Evolutionary conservation across 2,888 invertebrate genomes (phyloP).

Genomic region (Drosophila nr. perissopoda): DNA sequence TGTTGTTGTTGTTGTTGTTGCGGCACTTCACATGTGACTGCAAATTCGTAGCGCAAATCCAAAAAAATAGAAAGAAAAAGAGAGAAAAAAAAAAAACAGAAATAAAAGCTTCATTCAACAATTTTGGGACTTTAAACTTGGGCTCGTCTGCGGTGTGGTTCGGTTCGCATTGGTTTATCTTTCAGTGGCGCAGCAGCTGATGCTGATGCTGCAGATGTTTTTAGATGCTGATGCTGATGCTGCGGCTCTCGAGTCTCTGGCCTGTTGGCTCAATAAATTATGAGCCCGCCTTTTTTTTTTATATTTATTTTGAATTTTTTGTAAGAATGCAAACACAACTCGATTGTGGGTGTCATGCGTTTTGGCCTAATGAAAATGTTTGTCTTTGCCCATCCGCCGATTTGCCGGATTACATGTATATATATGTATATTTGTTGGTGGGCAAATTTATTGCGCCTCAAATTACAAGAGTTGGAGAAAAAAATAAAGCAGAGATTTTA

Average conservation of each 20-base stretch:
- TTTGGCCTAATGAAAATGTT: constrained; percentile 73
- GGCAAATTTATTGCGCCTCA: constrained; percentile 77
- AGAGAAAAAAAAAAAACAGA: constrained; percentile 4
- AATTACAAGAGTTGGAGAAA: constrained; percentile 56
- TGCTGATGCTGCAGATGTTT: constrained; percentile 33
- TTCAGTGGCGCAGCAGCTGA: constrained; percentile 23
- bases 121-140: constrained; percentile 29
- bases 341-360: constrained; percentile 74
- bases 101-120: constrained; percentile 68
- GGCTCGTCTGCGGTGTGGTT: constrained; percentile 37
- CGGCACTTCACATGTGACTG: constrained; percentile 68
- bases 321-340: constrained; percentile 64
- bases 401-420: constrained; percentile 5
- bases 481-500: constrained; percentile 19
- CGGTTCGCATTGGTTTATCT: constrained; percentile 25
- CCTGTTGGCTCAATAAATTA: constrained; percentile 76
- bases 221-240: constrained; percentile 12
- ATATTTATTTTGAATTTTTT: constrained; percentile 31
- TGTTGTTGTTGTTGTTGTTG: constrained; percentile 24
- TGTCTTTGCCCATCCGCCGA: constrained; percentile 29
- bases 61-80: constrained; percentile 17
- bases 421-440: constrained; percentile 50
- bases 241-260: constrained; percentile 36
- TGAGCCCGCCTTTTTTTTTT: constrained; percentile 58
- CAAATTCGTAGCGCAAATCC: constrained; percentile 71